phyloP scores from a whole-genome alignment of 2,113 vertebrate species.

The Nesoenas mayeri region DNA sequence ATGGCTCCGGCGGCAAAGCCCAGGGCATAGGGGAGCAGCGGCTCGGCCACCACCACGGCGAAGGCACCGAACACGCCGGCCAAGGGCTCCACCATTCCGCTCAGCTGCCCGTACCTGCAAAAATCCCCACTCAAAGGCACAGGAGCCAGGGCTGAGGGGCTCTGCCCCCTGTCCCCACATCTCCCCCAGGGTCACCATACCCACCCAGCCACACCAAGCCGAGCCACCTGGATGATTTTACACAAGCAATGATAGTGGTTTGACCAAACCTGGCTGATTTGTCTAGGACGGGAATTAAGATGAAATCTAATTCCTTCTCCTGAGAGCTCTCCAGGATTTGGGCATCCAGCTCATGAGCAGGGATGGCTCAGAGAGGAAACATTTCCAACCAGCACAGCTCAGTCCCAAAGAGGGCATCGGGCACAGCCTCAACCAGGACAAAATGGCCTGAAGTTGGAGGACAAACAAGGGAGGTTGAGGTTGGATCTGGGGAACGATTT shows the following conservation, averaged over 20 bases:
- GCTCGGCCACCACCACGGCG: slow-evolving; percentile 86
- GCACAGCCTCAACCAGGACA: neutral
- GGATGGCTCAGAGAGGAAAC: neutral
- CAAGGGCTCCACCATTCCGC: slow-evolving; percentile 94
- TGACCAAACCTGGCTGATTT: neutral
- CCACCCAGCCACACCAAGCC: accelerated
- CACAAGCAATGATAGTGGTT: accelerated
- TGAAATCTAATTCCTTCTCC: accelerated
- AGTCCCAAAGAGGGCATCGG: neutral
- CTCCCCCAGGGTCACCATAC: accelerated
- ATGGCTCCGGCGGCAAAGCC: slow-evolving; percentile 95
- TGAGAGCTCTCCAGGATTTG: neutral
- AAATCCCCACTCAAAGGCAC: neutral
- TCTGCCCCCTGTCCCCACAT: no score
- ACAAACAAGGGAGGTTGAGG: no score
- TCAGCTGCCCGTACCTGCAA: slow-evolving; percentile 93
- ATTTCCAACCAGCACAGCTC: neutral
- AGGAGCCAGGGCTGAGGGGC: neutral
- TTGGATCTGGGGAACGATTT: no score
- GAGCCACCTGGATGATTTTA: neutral
- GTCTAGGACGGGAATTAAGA: neutral
- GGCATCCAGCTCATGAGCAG: neutral
- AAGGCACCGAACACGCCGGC: slow-evolving; percentile 85
- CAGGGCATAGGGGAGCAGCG: slow-evolving; percentile 90
- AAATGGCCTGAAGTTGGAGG: no score